Evolutionary conservation across 2,888 invertebrate genomes (phyloP).

Genomic region (Sinhomidia bicolor): DNA sequence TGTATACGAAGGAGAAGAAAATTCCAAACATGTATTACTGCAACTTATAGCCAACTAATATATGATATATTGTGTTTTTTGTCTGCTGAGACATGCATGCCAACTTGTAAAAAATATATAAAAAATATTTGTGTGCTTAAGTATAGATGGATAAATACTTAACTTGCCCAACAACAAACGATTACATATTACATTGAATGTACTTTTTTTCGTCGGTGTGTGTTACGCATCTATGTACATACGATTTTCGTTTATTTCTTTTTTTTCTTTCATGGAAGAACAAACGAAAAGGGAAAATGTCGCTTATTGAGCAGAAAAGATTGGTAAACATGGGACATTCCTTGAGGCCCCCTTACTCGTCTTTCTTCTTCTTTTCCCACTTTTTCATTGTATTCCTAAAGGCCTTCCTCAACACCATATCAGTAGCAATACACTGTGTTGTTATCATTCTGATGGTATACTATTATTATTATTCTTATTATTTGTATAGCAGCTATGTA

Average conservation of each 20-base stretch:
- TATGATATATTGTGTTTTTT: conserved; percentile 26
- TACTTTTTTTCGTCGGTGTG: not conserved
- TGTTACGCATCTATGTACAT: conserved; percentile 12
- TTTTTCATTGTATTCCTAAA: conserved; percentile 58
- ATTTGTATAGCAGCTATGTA: too few species aligned
- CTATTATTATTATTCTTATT: too few species aligned
- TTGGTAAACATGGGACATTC: conserved; percentile 65
- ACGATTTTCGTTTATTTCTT: conserved; percentile 4
- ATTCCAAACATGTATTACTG: not conserved
- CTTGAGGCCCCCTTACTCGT: conserved; percentile 49
- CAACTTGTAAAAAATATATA: not conserved
- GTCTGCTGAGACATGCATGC: not conserved
- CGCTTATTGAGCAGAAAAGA: conserved; percentile 73
- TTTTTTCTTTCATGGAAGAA: conserved; percentile 20
- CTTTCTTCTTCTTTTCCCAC: conserved; percentile 16
- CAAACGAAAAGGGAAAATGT: conserved; percentile 63
- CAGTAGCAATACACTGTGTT: not conserved
- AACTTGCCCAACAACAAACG: not conserved
- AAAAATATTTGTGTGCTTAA: not conserved
- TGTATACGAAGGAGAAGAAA: not conserved
- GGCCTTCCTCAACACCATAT: conserved; percentile 40
- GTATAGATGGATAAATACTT: not conserved
- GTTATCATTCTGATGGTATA: not conserved
- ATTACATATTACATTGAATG: not conserved
- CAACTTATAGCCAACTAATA: too few species aligned